Evolutionary conservation across 1,140 invertebrate species (phyloP).

Genomic region (Hylaeus anthracinus): DNA sequence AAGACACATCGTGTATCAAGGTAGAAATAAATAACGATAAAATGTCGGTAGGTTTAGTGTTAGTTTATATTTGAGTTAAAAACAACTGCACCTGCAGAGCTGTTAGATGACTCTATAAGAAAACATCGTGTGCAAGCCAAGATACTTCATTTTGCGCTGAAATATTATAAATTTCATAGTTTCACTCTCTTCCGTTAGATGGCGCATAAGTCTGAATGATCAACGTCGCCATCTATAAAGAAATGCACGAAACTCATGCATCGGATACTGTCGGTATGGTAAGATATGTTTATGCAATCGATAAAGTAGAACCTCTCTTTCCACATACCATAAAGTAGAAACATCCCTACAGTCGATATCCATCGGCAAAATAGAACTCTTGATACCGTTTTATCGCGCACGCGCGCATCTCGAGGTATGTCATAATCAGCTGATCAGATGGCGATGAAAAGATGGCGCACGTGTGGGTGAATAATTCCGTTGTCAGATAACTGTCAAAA

Average conservation of each 20-base stretch:
- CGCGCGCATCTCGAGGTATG: slow-evolving; percentile 7
- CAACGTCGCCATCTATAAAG: background rate
- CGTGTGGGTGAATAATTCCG: slow-evolving; percentile 12
- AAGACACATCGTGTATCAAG: too few relatives aligned
- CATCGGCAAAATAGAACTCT: background rate
- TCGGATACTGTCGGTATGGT: background rate
- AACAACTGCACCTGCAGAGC: too few relatives aligned
- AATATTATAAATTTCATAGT: background rate
- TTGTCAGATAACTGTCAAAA: slow-evolving; percentile 50
- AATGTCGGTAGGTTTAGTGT: too few relatives aligned
- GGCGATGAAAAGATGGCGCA: slow-evolving; percentile 37
- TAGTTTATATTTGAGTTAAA: too few relatives aligned
- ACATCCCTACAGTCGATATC: too few relatives aligned
- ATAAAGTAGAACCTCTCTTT: background rate
- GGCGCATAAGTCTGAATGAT: background rate
- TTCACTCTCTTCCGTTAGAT: background rate
- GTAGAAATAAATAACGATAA: too few relatives aligned
- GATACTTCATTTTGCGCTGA: background rate
- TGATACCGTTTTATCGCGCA: background rate
- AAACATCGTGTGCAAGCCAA: background rate
- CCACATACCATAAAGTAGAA: too few relatives aligned
- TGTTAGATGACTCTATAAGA: too few relatives aligned
- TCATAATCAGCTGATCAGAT: slow-evolving; percentile 53
- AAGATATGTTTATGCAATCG: background rate
- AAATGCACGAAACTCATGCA: background rate